Conservation (phyloP, 2,113 vertebrate species). For the Thryonomys swinderianus region DNA sequence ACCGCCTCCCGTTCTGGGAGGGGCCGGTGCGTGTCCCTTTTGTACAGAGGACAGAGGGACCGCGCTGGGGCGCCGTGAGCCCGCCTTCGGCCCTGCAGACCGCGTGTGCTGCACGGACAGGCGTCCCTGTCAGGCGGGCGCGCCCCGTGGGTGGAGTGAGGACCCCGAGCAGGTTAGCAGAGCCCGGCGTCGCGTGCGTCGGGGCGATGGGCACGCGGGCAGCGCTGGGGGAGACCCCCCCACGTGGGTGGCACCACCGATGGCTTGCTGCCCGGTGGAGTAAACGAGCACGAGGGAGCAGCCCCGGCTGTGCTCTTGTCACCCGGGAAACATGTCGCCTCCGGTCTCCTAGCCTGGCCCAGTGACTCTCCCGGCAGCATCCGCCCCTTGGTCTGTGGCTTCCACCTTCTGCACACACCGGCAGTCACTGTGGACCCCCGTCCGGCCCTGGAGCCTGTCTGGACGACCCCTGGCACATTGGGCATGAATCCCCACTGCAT, state of each 20-base stretch:
- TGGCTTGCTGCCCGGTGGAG: no score
- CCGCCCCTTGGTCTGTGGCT: neutral
- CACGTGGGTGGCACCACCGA: neutral
- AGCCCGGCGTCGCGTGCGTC: neutral
- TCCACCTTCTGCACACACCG: neutral
- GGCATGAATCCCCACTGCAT: neutral
- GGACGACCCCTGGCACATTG: neutral
- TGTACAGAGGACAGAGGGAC: no score
- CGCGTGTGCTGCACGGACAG: neutral
- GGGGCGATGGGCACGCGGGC: neutral
- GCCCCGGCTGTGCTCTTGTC: no score
- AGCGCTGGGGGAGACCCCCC: neutral
- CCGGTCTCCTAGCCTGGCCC: neutral
- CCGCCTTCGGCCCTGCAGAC: neutral
- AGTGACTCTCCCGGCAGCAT: neutral
- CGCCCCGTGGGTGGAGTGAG: neutral
- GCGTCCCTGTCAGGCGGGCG: neutral
- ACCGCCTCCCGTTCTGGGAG: neutral
- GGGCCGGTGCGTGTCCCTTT: neutral
- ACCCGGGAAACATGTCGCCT: no score
- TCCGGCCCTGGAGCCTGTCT: neutral
- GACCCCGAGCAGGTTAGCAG: neutral
- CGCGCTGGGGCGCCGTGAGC: no score
- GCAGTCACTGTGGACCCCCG: neutral
- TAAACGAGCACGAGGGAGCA: no score